A percentile compares a stretch with the other conserved stretches of the same genome.
These are phyloP conservation scores for Gallinago media DNA, from an alignment of 2,113 vertebrate genomes.

Conservation along the genomic window DNA sequence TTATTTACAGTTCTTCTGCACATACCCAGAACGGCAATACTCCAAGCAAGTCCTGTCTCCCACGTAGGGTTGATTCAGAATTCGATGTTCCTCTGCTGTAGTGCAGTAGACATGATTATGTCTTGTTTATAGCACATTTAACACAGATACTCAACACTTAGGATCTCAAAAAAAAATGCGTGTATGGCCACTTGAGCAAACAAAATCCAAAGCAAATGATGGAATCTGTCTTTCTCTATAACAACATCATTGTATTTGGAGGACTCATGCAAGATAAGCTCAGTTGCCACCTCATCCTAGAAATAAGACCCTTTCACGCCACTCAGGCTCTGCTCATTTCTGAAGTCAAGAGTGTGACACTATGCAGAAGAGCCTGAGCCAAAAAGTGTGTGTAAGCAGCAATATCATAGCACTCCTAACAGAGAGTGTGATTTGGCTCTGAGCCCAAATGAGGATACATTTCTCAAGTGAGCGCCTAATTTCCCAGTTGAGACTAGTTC, in stretches of 20 bases:
- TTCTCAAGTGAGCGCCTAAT: not conserved
- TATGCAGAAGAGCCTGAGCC: not conserved
- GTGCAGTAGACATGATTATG: not conserved
- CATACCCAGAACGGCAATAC: fast-evolving
- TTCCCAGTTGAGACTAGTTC: not conserved
- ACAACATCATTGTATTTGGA: not conserved
- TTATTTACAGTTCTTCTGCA: not conserved
- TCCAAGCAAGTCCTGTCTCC: not conserved
- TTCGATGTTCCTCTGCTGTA: not conserved
- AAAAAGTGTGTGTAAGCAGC: not conserved
- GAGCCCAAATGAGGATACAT: not conserved
- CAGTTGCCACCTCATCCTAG: not conserved
- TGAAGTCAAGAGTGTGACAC: not conserved
- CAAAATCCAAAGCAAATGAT: not conserved
- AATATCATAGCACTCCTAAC: not conserved
- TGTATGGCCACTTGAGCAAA: not conserved
- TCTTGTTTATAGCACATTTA: not conserved
- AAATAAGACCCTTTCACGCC: not conserved
- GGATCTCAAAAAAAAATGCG: not conserved
- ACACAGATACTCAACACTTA: not conserved
- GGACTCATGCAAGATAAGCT: not conserved
- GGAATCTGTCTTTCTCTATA: not conserved
- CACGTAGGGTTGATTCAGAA: not conserved
- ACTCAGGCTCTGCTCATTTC: not conserved
- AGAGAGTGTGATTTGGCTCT: not conserved